phyloP scores from a whole-genome alignment of 2,113 vertebrate genomes.

The Sander lucioperca region DNA sequence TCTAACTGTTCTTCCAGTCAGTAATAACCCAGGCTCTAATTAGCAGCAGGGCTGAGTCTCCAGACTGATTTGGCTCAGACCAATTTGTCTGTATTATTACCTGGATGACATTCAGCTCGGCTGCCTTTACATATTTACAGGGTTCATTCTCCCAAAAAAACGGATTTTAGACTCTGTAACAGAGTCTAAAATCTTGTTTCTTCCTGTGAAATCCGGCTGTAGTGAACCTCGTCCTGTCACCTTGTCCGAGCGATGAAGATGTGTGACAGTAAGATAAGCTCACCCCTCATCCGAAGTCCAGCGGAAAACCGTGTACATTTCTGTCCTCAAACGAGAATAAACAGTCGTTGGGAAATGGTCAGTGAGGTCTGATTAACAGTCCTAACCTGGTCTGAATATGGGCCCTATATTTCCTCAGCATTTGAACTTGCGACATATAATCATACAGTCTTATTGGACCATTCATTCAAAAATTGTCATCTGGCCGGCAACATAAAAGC shows the following conservation, averaged over 20 bases:
- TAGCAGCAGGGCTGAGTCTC: constrained; percentile 64
- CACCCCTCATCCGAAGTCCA: too few species aligned
- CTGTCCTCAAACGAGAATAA: background rate
- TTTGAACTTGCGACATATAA: constrained; percentile 53
- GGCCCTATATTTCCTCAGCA: constrained; percentile 53
- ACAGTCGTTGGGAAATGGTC: constrained; percentile 1
- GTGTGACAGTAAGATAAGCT: background rate
- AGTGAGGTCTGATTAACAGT: constrained; percentile 41
- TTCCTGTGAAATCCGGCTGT: constrained; percentile 9
- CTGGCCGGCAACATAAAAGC: constrained; percentile 63
- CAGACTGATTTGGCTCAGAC: constrained; percentile 68
- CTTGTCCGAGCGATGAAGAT: background rate
- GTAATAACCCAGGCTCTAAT: constrained; percentile 72
- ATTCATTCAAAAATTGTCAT: constrained; percentile 75
- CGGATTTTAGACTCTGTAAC: constrained; percentile 2
- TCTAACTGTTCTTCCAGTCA: constrained; percentile 54
- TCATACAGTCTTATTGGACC: constrained; percentile 73
- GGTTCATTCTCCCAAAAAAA: constrained; percentile 39
- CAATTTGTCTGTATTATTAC: constrained; percentile 74
- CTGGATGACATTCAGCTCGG: constrained; percentile 68
- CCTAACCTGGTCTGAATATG: constrained; percentile 47
- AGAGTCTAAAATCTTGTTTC: constrained; percentile 14
- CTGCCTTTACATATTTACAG: constrained; percentile 52
- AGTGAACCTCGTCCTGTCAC: background rate
- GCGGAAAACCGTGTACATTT: background rate